Evolutionary conservation across 2,113 vertebrate genomes (phyloP).

Genomic region (Prunella himalayana): DNA sequence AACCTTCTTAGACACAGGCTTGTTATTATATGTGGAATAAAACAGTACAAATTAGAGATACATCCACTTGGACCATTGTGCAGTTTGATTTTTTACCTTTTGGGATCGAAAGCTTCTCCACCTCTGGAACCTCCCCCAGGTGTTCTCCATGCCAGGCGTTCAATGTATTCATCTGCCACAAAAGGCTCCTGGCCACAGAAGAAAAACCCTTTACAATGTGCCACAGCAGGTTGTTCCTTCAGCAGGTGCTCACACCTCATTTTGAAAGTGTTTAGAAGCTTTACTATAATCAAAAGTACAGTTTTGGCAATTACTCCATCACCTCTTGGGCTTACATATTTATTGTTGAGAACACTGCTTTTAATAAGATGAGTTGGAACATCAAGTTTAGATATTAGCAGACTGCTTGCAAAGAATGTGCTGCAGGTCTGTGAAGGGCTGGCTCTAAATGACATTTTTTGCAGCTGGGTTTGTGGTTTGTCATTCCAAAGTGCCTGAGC

Average conservation of each 20-base stretch:
- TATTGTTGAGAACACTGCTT: neutral
- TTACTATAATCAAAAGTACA: neutral
- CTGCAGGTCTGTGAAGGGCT: neutral
- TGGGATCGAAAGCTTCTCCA: slow-evolving; percentile 96
- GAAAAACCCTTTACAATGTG: slow-evolving; percentile 35
- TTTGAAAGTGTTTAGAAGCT: neutral
- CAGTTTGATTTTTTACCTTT: slow-evolving; percentile 82
- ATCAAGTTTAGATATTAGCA: neutral
- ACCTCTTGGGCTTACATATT: neutral
- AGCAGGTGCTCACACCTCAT: slow-evolving; percentile 5
- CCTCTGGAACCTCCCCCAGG: slow-evolving; percentile 97
- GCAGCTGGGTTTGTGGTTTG: neutral
- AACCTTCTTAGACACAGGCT: neutral
- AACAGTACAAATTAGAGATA: neutral
- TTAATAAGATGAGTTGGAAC: neutral
- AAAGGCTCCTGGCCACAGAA: slow-evolving; percentile 89
- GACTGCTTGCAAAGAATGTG: neutral
- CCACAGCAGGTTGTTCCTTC: neutral
- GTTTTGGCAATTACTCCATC: neutral
- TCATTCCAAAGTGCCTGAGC: neutral
- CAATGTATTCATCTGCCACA: slow-evolving; percentile 98
- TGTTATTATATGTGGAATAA: neutral
- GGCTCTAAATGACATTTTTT: neutral
- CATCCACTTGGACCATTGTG: neutral
- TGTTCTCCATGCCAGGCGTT: slow-evolving; percentile 96